Base-by-base conservation (phyloP, 2,113 vertebrate genomes). In the Tilapia sparmanii region DNA sequence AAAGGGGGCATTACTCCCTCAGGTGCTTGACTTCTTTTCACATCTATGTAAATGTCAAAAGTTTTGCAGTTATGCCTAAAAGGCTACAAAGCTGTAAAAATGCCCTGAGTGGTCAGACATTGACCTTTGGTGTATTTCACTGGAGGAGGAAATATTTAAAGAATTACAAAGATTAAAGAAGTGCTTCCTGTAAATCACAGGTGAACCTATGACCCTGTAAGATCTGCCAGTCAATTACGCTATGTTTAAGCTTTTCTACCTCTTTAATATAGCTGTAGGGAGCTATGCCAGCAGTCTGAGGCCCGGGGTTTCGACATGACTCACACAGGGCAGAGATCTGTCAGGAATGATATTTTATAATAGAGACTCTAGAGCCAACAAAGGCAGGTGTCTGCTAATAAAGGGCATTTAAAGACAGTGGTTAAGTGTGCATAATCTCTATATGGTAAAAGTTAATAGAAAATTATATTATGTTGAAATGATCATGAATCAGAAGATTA, bases 31-130 rank as follows among this genome's bases (percentile, higher is more conserved):
- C 87, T 86, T 92, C 89, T 82, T 90, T 84, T 94, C 88, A 89
- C 73, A 92, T 94, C 79, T 83, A 59, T 90, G 87, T 86, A 87
- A 93, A 91, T 92, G 90, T 93, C 92, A 91, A 45, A 92, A 55
- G 52, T 79, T 79, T 84, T 82, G 73, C 59, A 80, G 83, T 84
- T 33, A 10, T 83, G 89, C 85, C 86, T 84, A 24, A 84, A 82
- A 80, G 90, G 89, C 80, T 87, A 63, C 81, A 89, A 91, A 84
- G 90, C 87, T 91, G 88, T 78, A 79, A 92, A 91, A 84, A 59
- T 55, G 83, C 85, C 50, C 15, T 33, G 68, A 86, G 66, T 18
- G 53, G 55, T 83, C 26, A 54, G 55, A 84, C 81, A 80, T 16
- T 81, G 80, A 91, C 87, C 78, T 86, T 90, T 73, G 53, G 57